phyloP scores from a whole-genome alignment of 2,113 vertebrate species.

The Dryoscopus gambensis region DNA sequence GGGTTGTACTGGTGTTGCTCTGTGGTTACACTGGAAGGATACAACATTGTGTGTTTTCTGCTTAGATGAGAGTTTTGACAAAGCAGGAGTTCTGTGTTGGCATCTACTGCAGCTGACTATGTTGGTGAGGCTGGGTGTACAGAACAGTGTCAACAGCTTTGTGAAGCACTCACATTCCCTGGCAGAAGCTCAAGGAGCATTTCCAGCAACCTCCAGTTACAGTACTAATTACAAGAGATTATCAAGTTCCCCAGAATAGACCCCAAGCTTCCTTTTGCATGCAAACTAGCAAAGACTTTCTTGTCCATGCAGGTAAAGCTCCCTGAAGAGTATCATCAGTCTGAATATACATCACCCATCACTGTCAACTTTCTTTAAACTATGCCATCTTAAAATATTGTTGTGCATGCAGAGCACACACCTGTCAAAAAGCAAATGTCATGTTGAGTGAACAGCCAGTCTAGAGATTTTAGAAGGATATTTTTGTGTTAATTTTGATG shows the following conservation, averaged over 20 bases:
- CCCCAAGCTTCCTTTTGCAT: neutral
- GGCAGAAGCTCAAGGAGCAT: conserved; percentile 8
- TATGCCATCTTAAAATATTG: neutral
- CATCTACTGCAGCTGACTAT: neutral
- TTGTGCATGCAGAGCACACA: neutral
- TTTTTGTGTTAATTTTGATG: neutral
- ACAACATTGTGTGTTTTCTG: neutral
- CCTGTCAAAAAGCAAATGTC: neutral
- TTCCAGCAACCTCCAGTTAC: conserved; percentile 29
- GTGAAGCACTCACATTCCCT: neutral
- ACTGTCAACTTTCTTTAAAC: neutral
- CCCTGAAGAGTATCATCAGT: neutral
- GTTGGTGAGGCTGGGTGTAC: neutral
- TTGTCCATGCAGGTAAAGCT: neutral
- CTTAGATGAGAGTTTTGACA: neutral
- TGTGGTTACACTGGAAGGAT: neutral
- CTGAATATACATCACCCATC: neutral
- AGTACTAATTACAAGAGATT: conserved; percentile 39
- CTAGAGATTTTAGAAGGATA: neutral
- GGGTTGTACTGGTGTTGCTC: neutral
- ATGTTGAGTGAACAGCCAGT: neutral
- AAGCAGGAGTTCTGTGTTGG: neutral
- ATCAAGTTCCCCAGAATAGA: neutral
- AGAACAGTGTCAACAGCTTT: neutral
- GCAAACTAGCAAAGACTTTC: neutral